phyloP scores from a whole-genome alignment of 2,797 vertebrate species.

The Gila robusta region DNA sequence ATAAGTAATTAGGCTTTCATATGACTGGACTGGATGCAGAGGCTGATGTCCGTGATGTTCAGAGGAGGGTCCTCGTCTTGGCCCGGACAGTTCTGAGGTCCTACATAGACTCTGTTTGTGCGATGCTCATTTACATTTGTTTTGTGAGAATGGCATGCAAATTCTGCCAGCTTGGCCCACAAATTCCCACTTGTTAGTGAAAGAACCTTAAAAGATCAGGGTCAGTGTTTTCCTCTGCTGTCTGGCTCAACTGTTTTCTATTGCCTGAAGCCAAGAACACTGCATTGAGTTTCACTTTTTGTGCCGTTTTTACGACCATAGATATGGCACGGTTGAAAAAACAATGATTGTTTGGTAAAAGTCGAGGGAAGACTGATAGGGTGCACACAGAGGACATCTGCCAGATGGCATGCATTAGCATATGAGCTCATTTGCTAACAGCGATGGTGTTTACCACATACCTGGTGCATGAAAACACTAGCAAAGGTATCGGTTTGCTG shows the following conservation, averaged over 20 bases:
- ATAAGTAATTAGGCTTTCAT: neutral
- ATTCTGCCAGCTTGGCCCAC: constrained; percentile 62
- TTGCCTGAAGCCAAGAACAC: constrained; percentile 9
- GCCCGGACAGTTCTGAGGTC: constrained; percentile 24
- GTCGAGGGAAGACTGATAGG: constrained; percentile 8
- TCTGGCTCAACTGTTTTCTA: constrained; percentile 42
- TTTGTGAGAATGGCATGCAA: constrained; percentile 66
- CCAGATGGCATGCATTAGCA: constrained; percentile 36
- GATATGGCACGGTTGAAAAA: constrained; percentile 33
- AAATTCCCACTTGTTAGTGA: constrained; percentile 45
- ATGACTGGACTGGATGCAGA: neutral
- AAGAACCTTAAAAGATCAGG: constrained; percentile 53
- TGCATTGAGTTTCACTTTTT: constrained; percentile 30
- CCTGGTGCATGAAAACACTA: constrained; percentile 15
- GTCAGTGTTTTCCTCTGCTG: constrained; percentile 31
- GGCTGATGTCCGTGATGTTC: neutral
- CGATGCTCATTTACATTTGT: constrained; percentile 67
- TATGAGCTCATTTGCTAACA: neutral
- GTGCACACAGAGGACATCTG: constrained; percentile 41
- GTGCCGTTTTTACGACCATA: constrained; percentile 29
- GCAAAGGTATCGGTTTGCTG: constrained; percentile 25
- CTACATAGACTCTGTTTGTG: constrained; percentile 50
- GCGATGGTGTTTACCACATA: constrained; percentile 6
- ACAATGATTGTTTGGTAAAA: constrained; percentile 45
- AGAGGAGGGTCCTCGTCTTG: constrained; percentile 5